Evolutionary conservation across 1,140 invertebrate species (phyloP), one percentile per base, ranked within the genome.

Genomic region (Aphaenogaster ashmeadi): DNA sequence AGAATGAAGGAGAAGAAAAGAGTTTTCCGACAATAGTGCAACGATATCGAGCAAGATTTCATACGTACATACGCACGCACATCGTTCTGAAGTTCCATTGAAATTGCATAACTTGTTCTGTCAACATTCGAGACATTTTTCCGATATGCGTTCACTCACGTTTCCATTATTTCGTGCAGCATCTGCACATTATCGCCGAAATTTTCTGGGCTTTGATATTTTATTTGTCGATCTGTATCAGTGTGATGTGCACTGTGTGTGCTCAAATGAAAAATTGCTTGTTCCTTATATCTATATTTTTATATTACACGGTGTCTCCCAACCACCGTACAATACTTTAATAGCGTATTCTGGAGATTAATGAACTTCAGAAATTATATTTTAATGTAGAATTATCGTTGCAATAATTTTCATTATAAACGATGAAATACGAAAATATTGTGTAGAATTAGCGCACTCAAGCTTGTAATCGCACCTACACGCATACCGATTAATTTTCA

Each of bases 91-190:
- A 71, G 38, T 38, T 54, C 38, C 36, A 81, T 81, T 64, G 56
- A 54, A 81, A 81, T 81, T 81, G 78, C 64, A 69, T 71, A 81
- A 69, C 78, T 69, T 71, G 78, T 44, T 81, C 47, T 81, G 78
- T 56, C 78, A 81, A 81, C 47, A 81, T 81, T 71, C 21, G 47
- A 54, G 78, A 54, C 50, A 41, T 69, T 81, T 81, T 81, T 71
- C 50, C 64, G 36, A 81, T 81, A 81, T 66, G 47, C 47, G 36
- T n/a, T 41, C 36, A 36, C 36, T 69, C 64, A 41, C 47, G 64
- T 69, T 81, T 56, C 47, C 36, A 33, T 81, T 71, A 69, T 54
- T 69, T 80, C 47, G 54, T 54, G 13, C 56, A 21, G 15, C 33
- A 71, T 41, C 47, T 41, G 64, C 78, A 54, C 36, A 41, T 69